A percentile compares a stretch with the other conserved stretches of the same genome.
These are phyloP conservation scores for Aporrectodea caliginosa DNA, from an alignment of 1,140 invertebrate genomes.

Conservation along the genomic window DNA sequence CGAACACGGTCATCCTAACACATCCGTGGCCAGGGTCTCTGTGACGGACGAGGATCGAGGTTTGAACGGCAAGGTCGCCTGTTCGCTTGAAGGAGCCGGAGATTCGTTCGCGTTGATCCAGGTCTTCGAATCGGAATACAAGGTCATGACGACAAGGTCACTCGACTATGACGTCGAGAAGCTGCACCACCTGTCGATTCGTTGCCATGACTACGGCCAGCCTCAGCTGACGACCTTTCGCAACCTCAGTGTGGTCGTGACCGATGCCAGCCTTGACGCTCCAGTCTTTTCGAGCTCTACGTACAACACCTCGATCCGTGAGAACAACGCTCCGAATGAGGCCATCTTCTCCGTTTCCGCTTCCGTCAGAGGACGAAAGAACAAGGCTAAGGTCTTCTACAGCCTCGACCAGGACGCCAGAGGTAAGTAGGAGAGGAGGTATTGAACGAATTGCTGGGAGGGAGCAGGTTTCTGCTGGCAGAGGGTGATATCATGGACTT, in stretches of 20 bases:
- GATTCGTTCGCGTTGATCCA: conserved; percentile 35
- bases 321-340: conserved; percentile 40
- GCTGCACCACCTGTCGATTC: conserved; percentile 34
- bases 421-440: background rate
- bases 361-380: conserved; percentile 26
- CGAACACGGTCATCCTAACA: conserved; percentile 30
- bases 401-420: background rate
- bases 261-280: conserved; percentile 30
- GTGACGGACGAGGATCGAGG: conserved; percentile 47
- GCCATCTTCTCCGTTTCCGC: conserved; percentile 41
- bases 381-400: background rate
- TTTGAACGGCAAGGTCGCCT: conserved; percentile 42
- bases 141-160: conserved; percentile 38
- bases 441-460: no score
- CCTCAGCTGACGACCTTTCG: conserved; percentile 23
- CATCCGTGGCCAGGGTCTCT: conserved; percentile 45
- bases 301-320: conserved; percentile 37
- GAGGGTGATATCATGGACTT: no score
- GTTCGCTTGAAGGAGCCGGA: conserved; percentile 37
- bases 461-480: no score
- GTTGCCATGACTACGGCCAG: conserved; percentile 42
- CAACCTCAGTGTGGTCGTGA: conserved; percentile 14
- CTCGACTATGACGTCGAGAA: conserved; percentile 36
- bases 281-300: conserved; percentile 19
- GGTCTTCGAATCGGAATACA: conserved; percentile 36